Evolutionary conservation across 2,888 invertebrate genomes (phyloP).

Genomic region (Archaeoteleia sp.): DNA sequence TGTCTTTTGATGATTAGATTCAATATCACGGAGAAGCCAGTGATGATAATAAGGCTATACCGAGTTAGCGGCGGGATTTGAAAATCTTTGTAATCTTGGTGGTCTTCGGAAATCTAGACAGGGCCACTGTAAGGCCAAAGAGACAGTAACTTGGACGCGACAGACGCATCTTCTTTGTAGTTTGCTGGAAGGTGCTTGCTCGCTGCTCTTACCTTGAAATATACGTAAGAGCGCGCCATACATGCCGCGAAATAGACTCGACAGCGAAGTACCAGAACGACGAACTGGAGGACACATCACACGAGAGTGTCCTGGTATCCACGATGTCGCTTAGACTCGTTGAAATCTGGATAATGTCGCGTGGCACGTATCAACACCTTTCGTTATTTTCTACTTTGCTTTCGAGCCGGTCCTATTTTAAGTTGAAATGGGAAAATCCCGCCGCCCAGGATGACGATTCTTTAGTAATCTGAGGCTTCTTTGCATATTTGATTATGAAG

Average conservation of each 20-base stretch:
- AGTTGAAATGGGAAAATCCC: slow-evolving; percentile 58
- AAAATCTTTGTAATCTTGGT: slow-evolving; percentile 75
- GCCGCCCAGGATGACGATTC: slow-evolving; percentile 69
- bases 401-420: too few relatives aligned
- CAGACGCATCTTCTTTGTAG: slow-evolving; percentile 29
- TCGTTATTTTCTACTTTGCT: neutral
- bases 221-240: slow-evolving; percentile 6
- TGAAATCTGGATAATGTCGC: too few relatives aligned
- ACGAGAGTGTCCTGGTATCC: too few relatives aligned
- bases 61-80: slow-evolving; percentile 68
- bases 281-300: too few relatives aligned
- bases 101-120: slow-evolving; percentile 65
- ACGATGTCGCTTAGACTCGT: too few relatives aligned
- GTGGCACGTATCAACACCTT: too few relatives aligned
- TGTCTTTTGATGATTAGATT: slow-evolving; percentile 20
- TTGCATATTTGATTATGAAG: slow-evolving; percentile 3
- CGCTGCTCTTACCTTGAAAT: too few relatives aligned
- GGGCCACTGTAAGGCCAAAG: slow-evolving; percentile 74
- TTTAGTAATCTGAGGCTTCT: slow-evolving; percentile 75
- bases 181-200: slow-evolving; percentile 18
- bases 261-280: neutral
- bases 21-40: slow-evolving; percentile 59
- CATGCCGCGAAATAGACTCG: slow-evolving; percentile 1
- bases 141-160: slow-evolving; percentile 66
- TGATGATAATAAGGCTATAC: slow-evolving; percentile 72